These are phyloP conservation scores for Hydractinia symbiolongicarpus DNA, from an alignment of 30 jellyfish, hydroid and myxozoan genomes.

Conservation along the genomic window DNA sequence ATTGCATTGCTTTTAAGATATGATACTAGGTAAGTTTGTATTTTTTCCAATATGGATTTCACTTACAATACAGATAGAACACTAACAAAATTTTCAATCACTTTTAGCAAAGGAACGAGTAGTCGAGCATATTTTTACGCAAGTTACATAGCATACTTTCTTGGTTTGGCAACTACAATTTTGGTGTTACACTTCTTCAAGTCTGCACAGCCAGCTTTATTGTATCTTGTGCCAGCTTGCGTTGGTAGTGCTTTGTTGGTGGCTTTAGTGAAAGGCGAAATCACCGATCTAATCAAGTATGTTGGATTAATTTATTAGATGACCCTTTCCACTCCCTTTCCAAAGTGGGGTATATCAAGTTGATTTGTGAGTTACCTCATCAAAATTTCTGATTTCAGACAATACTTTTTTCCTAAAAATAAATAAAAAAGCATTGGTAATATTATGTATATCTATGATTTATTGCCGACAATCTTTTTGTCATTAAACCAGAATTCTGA, in stretches of 20 bases:
- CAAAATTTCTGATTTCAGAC: not conserved
- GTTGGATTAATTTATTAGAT: not conserved
- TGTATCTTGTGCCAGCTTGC: slow-evolving; percentile 95
- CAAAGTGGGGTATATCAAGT: not conserved
- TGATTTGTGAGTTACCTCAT: not conserved
- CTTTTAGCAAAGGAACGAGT: slow-evolving; percentile 56
- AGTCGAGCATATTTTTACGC: slow-evolving; percentile 81
- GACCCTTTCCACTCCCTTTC: not conserved
- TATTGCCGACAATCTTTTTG: too few species aligned
- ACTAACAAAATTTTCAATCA: not conserved
- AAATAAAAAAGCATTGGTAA: too few species aligned
- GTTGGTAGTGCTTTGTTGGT: slow-evolving; percentile 82
- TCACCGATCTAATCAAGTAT: slow-evolving; percentile 73
- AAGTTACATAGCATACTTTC: slow-evolving; percentile 79
- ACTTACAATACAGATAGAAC: not conserved
- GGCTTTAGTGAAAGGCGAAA: slow-evolving; percentile 81
- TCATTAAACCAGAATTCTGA: too few species aligned
- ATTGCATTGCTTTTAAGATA: slow-evolving; percentile 75
- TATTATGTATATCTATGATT: too few species aligned
- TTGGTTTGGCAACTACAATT: slow-evolving; percentile 69
- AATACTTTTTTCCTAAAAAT: too few species aligned
- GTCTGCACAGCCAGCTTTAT: slow-evolving; percentile 93
- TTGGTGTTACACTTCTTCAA: slow-evolving; percentile 70
- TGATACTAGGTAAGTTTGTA: slow-evolving; percentile 71
- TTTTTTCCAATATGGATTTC: not conserved